Conservation (phyloP, 2,797 vertebrate genomes). For the Notamacropus eugenii region DNA sequence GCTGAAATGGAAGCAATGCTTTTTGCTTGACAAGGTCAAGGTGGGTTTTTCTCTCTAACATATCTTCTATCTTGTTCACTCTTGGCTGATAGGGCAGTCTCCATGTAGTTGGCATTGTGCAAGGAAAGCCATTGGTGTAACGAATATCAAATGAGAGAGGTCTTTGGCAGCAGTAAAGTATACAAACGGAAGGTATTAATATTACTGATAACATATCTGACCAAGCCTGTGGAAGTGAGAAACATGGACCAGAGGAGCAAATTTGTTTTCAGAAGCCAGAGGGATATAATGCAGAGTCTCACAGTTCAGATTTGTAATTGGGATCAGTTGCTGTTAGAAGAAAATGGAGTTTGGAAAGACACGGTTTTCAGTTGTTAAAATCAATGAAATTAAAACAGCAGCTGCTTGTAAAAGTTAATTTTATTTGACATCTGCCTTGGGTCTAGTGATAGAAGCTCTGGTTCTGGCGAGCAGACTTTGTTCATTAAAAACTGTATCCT, state of each 20-base stretch:
- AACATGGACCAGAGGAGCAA: conserved; percentile 23
- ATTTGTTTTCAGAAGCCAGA: conserved; percentile 36
- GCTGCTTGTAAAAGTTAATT: conserved; percentile 73
- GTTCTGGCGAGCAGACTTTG: conserved; percentile 60
- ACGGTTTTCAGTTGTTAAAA: conserved; percentile 66
- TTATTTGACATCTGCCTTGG: conserved; percentile 70
- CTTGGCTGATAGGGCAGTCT: conserved; percentile 45
- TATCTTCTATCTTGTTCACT: conserved; percentile 51
- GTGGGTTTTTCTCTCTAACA: conserved; percentile 57
- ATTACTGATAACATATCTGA: conserved; percentile 1
- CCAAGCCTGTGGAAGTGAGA: conserved; percentile 10
- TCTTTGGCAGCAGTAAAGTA: background rate
- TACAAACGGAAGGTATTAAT: background rate
- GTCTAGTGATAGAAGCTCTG: conserved; percentile 49
- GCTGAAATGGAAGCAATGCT: conserved; percentile 42
- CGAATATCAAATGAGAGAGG: conserved; percentile 44
- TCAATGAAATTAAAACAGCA: conserved; percentile 62
- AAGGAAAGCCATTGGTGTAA: conserved; percentile 39
- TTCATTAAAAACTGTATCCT: background rate
- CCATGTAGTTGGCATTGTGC: background rate
- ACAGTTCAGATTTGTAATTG: conserved; percentile 59
- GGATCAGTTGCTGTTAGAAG: conserved; percentile 47
- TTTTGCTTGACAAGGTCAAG: conserved; percentile 58
- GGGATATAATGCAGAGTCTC: conserved; percentile 32
- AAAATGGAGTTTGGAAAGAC: conserved; percentile 64